Evolutionary conservation across 1,140 invertebrate species (phyloP).

Genomic region (Vanessa tameamea): DNA sequence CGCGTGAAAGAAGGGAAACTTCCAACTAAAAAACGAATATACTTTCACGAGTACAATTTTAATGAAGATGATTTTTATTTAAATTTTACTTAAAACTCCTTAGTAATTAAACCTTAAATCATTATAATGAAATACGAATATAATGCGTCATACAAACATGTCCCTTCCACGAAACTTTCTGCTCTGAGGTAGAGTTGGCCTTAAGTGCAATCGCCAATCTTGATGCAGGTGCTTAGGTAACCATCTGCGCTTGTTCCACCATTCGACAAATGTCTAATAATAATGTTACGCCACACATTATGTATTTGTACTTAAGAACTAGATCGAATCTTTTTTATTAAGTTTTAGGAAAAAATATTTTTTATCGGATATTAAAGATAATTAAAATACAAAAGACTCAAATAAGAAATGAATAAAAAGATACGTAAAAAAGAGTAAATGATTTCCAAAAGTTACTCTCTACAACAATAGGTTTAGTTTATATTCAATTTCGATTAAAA

Average conservation of each 20-base stretch:
- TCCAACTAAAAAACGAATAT: too few relatives aligned
- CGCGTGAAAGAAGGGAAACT: too few relatives aligned
- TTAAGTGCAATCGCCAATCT: conserved; percentile 66
- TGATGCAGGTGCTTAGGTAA: conserved; percentile 64
- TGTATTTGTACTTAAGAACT: conserved; percentile 8
- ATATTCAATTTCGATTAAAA: too few relatives aligned
- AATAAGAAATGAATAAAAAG: too few relatives aligned
- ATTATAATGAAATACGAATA: background rate
- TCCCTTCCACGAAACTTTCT: conserved; percentile 3
- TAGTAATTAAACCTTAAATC: background rate
- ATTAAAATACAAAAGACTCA: too few relatives aligned
- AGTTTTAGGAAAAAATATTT: too few relatives aligned
- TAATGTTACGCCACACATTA: conserved; percentile 30
- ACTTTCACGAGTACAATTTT: too few relatives aligned
- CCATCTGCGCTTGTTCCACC: conserved; percentile 51
- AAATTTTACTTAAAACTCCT: background rate
- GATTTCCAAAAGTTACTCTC: too few relatives aligned
- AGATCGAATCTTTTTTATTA: too few relatives aligned
- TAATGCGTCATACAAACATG: background rate
- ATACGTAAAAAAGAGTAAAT: too few relatives aligned
- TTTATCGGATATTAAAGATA: too few relatives aligned
- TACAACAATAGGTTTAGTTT: too few relatives aligned
- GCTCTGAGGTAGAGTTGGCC: conserved; percentile 20
- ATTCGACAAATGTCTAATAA: conserved; percentile 42
- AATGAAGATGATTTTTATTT: background rate